Base-by-base conservation (phyloP, 1,140 invertebrate genomes). In the Limonius californicus region DNA sequence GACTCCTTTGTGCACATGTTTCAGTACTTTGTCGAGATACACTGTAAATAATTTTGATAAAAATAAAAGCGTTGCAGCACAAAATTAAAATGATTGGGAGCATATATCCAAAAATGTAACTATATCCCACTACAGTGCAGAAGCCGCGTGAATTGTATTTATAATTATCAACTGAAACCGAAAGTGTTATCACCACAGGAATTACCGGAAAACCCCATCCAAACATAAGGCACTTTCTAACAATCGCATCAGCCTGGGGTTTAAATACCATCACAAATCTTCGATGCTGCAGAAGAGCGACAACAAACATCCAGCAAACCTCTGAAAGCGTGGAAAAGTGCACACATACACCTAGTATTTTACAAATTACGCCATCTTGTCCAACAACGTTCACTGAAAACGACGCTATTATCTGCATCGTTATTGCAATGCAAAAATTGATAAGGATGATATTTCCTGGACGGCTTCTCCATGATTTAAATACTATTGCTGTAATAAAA, bases 231-330 rank as follows among this genome's bases (percentile, higher is more conserved):
- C 73, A 61, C 64, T 77, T 78, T 0, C 72, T 32, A 3, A 78
- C 18, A 32, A 77, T 54, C 20, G 72, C 67, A 8, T 69, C 68
- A 8, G 69, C 67, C 39, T 82, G 73, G 15, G 65, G 78, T 1
- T 83, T 80, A 8, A 86, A 73, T 1, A 86, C 82, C 39, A 78
- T 74, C 0, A 87, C 84, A 59, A 84, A 85, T 53, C 84, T 76
- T 59, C 82, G 79, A 69, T 85, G 87, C 69, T 87, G 85, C 45
- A 86, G 72, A 54, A 81, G 72, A 9, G 84, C 85, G 7, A 85
- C 83, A 14, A 86, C 79, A 32, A 87, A 69, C 84, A 86, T 86
- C 85, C 85, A 87, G 70, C 80, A 80, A 70, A 87, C 87, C 61
- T 84, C 80, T 1, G 84, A 78, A 16, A 87, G 66, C 20, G 86